Percentiles rank a stretch among this genome's conserved stretches.
These are phyloP conservation scores for Autographa pulchrina DNA, from an alignment of 2,888 invertebrate genomes.

Conservation along the genomic window DNA sequence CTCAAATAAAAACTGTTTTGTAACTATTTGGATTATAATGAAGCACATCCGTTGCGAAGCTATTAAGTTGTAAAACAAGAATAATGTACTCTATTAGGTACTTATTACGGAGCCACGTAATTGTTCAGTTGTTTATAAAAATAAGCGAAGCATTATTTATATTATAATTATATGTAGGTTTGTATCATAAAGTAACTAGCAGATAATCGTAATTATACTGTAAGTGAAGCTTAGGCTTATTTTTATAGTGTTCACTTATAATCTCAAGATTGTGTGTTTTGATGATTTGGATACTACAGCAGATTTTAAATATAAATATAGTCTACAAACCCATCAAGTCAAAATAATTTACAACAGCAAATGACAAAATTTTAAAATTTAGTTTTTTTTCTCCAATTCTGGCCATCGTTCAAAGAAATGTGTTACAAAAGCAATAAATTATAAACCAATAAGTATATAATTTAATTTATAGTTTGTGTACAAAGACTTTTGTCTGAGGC, in stretches of 20 bases:
- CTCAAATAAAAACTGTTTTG: conserved; percentile 55
- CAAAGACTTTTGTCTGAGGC: no score
- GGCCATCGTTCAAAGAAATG: no score
- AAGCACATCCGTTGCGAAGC: conserved; percentile 59
- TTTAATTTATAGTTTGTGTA: no score
- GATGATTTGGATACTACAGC: neutral
- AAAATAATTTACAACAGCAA: no score
- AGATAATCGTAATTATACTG: conserved; percentile 27
- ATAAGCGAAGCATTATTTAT: conserved; percentile 32
- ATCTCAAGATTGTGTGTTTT: neutral
- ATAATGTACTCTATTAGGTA: conserved; percentile 56
- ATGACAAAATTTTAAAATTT: no score
- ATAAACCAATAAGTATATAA: no score
- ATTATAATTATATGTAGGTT: conserved; percentile 37
- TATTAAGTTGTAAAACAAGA: conserved; percentile 65
- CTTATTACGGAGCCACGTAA: conserved; percentile 52
- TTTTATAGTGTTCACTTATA: neutral
- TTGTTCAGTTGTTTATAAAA: conserved; percentile 52
- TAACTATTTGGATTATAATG: conserved; percentile 63
- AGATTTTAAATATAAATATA: no score
- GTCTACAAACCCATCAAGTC: no score
- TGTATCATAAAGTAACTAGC: conserved; percentile 27
- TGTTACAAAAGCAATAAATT: no score
- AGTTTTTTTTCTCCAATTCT: no score
- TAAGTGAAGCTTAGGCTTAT: neutral